Base-by-base conservation (phyloP, 2,797 vertebrate species). In the Phrynocephalus forsythii region DNA sequence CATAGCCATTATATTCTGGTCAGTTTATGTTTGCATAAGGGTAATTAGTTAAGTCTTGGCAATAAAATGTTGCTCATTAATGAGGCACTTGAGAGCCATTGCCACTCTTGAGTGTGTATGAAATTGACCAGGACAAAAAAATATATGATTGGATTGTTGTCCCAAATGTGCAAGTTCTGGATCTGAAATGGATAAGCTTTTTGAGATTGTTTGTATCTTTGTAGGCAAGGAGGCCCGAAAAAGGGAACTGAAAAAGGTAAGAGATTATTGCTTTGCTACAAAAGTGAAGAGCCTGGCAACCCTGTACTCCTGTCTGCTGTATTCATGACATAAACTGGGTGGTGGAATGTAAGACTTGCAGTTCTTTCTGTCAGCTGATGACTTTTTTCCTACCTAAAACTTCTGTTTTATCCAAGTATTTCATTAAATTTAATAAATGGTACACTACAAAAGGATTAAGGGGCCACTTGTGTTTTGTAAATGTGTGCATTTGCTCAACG, bases 171-270 rank as follows among this genome's bases (percentile, higher is more conserved):
- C 68, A 83, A 38, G 63, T 1, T 2, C 79, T 88, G 33, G 78
- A 77, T 0, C 0, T 82, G 77, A 38, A 16, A 87, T 84, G 87
- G 28, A 38, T 71, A 79, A 33, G 66, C 11, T 22, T 84, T 80
- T 91, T 79, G 26, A 92, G 76, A 6, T 67, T 92, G 0, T 91
- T 20, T 84, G 66, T 78, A 88, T 87, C 78, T 91, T 71, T 94
- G 28, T 94, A 99, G 99, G 99, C 92, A 99, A 99, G 95, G 99
- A 99, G 97, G 99, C 99, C 91, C 97, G 98, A 92, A 99, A 99
- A 80, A 98, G 99, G 95, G 98, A 99, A 91, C 95, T 99, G 75
- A 99, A 99, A 94, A 99, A 99, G 98, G 99, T 99, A 96, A 86
- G 89, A 68, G n/a, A 86, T 71, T 15, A 81, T 22, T 90, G 50